Percentiles rank a stretch among this genome's conserved stretches.
These are phyloP conservation scores for Ectemnius cavifrons DNA, from an alignment of 2,888 invertebrate species.

Conservation along the genomic window DNA sequence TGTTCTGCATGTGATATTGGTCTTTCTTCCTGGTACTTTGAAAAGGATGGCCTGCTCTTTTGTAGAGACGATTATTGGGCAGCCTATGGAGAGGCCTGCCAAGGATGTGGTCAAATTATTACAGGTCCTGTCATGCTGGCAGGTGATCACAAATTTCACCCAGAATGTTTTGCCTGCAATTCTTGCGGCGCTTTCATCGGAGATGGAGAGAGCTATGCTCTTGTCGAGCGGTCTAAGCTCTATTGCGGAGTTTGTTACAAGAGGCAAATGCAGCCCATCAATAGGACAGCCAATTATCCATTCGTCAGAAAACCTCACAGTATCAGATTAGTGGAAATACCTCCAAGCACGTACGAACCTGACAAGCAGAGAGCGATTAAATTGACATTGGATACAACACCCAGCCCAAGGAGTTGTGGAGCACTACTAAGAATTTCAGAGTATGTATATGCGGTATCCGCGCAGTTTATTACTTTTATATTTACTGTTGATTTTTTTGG, in stretches of 20 bases:
- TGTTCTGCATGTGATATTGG: conserved; percentile 94
- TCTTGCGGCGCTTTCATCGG: conserved; percentile 91
- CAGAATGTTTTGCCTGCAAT: conserved; percentile 95
- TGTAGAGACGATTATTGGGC: conserved; percentile 94
- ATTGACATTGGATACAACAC: conserved; percentile 81
- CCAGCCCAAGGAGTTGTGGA: conserved; percentile 79
- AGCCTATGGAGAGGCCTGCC: conserved; percentile 92
- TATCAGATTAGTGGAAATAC: conserved; percentile 90
- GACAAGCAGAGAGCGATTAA: conserved; percentile 83
- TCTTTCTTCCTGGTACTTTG: conserved; percentile 94
- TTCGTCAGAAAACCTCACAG: conserved; percentile 84
- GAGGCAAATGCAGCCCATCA: conserved; percentile 83
- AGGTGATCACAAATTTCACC: conserved; percentile 96
- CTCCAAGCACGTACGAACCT: conserved; percentile 79
- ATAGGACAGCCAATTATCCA: conserved; percentile 80
- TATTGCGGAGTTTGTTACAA: conserved; percentile 92
- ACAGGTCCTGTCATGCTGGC: conserved; percentile 97
- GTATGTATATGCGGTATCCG: conserved; percentile 78
- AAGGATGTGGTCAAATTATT: conserved; percentile 90
- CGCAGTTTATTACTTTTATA: conserved; percentile 24
- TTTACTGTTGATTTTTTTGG: neutral
- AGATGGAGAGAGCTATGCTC: conserved; percentile 94
- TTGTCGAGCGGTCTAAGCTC: conserved; percentile 92
- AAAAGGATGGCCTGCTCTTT: conserved; percentile 92
- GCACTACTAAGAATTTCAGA: conserved; percentile 84